phyloP scores from a whole-genome alignment of 2,797 vertebrate genomes.

The Gephyroberyx darwinii region DNA sequence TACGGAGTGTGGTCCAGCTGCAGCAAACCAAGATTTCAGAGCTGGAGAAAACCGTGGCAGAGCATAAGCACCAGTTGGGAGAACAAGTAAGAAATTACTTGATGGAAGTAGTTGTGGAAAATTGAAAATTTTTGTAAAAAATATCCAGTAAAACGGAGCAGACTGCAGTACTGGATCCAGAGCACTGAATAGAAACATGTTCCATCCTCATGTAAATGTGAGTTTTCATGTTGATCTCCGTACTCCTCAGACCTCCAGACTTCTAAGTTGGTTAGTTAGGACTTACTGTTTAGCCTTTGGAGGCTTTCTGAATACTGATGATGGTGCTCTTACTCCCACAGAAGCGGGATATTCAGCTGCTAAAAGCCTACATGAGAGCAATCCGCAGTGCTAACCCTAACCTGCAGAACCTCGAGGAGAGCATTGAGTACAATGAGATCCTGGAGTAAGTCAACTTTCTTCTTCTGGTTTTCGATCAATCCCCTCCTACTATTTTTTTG shows the following conservation, averaged over 20 bases:
- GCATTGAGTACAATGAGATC: slow-evolving; percentile 98
- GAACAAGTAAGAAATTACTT: slow-evolving; percentile 86
- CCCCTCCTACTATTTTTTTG: neutral
- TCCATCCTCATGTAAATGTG: neutral
- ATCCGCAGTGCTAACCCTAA: slow-evolving; percentile 98
- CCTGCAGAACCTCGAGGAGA: slow-evolving; percentile 97
- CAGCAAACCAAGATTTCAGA: slow-evolving; percentile 95
- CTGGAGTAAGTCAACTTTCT: slow-evolving; percentile 87
- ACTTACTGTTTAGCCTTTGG: neutral
- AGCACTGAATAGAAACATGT: neutral
- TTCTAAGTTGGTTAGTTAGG: too few species aligned
- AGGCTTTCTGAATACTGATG: slow-evolving; percentile 14
- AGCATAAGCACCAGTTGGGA: slow-evolving; percentile 95
- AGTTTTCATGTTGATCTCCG: neutral
- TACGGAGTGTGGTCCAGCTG: slow-evolving; percentile 92
- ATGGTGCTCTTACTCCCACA: slow-evolving; percentile 60
- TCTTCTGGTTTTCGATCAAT: neutral
- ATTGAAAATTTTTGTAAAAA: neutral
- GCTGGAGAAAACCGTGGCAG: slow-evolving; percentile 92
- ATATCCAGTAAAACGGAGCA: neutral
- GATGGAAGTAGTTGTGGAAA: neutral
- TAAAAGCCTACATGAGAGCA: slow-evolving; percentile 97
- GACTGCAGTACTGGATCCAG: neutral
- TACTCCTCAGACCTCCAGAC: too few species aligned
- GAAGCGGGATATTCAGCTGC: slow-evolving; percentile 97